A percentile compares a stretch with the other conserved stretches of the same genome.
These are phyloP conservation scores for Melangyna quadrimaculata DNA, from an alignment of 2,888 invertebrate genomes.

Conservation along the genomic window DNA sequence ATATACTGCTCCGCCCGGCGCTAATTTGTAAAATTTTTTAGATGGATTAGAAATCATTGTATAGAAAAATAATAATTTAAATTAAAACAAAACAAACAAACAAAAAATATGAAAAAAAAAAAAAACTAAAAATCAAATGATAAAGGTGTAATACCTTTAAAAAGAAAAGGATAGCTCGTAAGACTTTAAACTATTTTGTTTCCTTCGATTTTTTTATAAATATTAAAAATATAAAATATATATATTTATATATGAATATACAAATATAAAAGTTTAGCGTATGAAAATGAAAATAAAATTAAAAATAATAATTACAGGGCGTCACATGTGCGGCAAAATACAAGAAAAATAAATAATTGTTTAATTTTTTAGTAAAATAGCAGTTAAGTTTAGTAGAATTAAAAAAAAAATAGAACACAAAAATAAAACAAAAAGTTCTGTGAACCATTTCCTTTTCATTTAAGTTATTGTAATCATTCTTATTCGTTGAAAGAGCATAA, in stretches of 20 bases:
- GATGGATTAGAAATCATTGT: constrained; percentile 55
- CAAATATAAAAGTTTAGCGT: constrained; percentile 68
- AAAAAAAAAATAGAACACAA: constrained; percentile 44
- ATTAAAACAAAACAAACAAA: constrained; percentile 14
- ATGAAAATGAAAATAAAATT: constrained; percentile 67
- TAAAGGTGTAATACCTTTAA: constrained; percentile 59
- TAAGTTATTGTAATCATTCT: constrained; percentile 28
- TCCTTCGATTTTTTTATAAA: constrained; percentile 63
- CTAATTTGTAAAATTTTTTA: constrained; percentile 43
- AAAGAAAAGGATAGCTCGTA: constrained; percentile 61
- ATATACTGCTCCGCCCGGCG: constrained; percentile 66
- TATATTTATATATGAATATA: constrained; percentile 73
- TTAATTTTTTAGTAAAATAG: constrained; percentile 68
- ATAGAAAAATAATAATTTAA: constrained; percentile 39
- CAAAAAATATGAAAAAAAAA: neutral
- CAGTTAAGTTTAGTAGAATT: constrained; percentile 67
- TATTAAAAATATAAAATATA: constrained; percentile 68
- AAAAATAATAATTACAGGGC: constrained; percentile 68
- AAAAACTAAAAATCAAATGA: constrained; percentile 43
- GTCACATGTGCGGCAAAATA: constrained; percentile 68
- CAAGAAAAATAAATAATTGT: constrained; percentile 50
- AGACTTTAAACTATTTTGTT: constrained; percentile 62
- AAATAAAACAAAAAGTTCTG: constrained; percentile 50
- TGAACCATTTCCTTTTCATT: constrained; percentile 52
- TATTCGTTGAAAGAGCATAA: constrained; percentile 68